Base-by-base conservation (phyloP, 2,797 vertebrate genomes). In the Paedocypris micromegethes region DNA sequence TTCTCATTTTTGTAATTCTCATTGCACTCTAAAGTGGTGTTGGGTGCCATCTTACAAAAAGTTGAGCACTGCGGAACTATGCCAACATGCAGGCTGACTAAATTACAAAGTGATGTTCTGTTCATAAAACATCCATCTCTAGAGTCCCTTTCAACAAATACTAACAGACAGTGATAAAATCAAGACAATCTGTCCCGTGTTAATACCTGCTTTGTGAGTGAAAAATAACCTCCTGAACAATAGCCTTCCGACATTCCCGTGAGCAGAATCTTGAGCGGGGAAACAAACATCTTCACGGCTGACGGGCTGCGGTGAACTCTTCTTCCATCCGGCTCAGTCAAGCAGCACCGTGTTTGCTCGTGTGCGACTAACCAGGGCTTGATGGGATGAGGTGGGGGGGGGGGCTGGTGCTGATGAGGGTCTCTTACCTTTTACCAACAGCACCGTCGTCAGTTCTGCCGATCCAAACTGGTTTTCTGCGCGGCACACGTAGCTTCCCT, bases 361-460 rank as follows among this genome's bases (percentile, higher is more conserved):
- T 39, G 46, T 44, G 65, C 23, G 47, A 60, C 58, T 70, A 57
- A 54, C 50, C 66, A 42, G 2, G 7, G 6, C 43, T 45, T 66
- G 43, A 48, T 51, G 51, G 77, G 82, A 88, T 84, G 83, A 82
- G 84, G 84, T 77, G 80, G 81, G 84, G 82, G 79, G 81, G 81
- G 78, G 80, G 82, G 82, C 75, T 66, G 81, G 77, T 74, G 71
- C 48, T 80, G 83, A 63, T 70, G 7, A 49, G 80, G 84, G 78
- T 83, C 79, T 78, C 87, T 88, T 92, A 98, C 96, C 96, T 95
- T 97, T 97, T 78, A 98, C 92, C 86, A 89, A 94, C 67, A 98
- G 75, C 1, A 88, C 86, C 75, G 92, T 90, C 78, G 87, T 82
- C 82, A 96, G 93, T 87, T 95, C 94, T 40, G 96, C 93, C n/a